Conservation (phyloP, 2,113 vertebrate genomes). For the Gobiocypris rarus region DNA sequence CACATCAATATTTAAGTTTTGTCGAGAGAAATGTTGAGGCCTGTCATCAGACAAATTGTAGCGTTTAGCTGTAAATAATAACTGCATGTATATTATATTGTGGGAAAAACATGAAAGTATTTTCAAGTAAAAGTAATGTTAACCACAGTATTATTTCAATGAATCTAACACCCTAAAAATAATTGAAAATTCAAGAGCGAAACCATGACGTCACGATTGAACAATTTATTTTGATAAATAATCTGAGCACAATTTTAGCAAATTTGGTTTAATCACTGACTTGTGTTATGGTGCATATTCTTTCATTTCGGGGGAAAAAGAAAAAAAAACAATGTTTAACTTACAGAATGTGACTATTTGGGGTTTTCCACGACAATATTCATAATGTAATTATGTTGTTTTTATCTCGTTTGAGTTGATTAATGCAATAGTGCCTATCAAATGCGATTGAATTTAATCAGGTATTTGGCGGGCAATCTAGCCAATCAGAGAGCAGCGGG, state of each 20-base stretch:
- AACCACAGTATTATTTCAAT: background rate
- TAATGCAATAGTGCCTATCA: background rate
- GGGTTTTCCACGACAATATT: background rate
- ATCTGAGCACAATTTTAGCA: background rate
- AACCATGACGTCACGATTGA: background rate
- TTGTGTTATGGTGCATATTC: background rate
- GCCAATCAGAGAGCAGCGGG: constrained; percentile 36
- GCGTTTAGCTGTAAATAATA: background rate
- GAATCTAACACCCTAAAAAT: background rate
- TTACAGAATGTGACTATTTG: background rate
- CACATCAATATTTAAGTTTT: too few relatives aligned
- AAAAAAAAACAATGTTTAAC: background rate
- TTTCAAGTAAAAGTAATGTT: too few relatives aligned
- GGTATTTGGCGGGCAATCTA: constrained; percentile 12
- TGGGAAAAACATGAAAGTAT: background rate
- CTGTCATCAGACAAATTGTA: background rate
- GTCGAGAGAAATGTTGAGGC: too few relatives aligned
- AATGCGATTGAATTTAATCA: background rate
- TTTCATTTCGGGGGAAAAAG: too few relatives aligned
- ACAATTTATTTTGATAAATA: too few relatives aligned
- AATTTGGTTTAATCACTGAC: background rate
- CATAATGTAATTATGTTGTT: background rate
- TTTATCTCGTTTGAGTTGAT: background rate
- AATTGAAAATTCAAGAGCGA: background rate
- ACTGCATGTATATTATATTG: background rate